Conservation (phyloP, 2,797 vertebrate species). For the Mustela erminea region DNA sequence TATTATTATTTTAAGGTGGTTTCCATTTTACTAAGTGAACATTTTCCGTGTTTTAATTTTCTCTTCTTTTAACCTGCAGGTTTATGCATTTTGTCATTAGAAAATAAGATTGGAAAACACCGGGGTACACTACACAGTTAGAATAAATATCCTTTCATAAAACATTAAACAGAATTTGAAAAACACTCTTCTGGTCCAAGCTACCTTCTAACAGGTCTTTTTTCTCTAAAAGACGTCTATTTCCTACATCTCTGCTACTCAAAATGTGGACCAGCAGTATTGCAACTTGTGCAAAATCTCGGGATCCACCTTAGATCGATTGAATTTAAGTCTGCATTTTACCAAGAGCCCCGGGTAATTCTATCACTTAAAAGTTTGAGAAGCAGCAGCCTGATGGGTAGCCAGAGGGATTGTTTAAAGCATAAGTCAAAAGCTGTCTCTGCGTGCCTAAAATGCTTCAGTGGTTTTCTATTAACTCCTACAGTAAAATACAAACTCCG, state of each 20-base stretch:
- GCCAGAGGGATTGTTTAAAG: neutral
- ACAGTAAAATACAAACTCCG: neutral
- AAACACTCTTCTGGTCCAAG: neutral
- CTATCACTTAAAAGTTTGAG: neutral
- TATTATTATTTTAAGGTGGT: neutral
- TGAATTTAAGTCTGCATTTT: neutral
- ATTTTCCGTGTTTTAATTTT: neutral
- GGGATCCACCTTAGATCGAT: accelerated
- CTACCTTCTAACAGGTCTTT: neutral
- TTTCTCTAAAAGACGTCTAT: neutral
- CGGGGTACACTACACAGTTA: neutral
- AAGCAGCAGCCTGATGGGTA: neutral
- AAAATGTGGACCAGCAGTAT: neutral
- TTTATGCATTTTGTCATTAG: neutral
- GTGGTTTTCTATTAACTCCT: neutral
- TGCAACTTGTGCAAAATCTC: neutral
- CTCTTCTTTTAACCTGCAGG: neutral
- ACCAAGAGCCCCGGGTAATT: neutral
- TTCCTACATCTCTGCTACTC: neutral
- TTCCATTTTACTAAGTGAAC: neutral
- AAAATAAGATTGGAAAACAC: neutral
- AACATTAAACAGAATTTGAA: neutral
- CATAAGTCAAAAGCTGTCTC: neutral
- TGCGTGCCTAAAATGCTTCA: neutral
- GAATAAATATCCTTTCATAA: neutral